These are phyloP conservation scores for Hetaerina americana DNA, from an alignment of 1,140 invertebrate genomes.

Conservation along the genomic window DNA sequence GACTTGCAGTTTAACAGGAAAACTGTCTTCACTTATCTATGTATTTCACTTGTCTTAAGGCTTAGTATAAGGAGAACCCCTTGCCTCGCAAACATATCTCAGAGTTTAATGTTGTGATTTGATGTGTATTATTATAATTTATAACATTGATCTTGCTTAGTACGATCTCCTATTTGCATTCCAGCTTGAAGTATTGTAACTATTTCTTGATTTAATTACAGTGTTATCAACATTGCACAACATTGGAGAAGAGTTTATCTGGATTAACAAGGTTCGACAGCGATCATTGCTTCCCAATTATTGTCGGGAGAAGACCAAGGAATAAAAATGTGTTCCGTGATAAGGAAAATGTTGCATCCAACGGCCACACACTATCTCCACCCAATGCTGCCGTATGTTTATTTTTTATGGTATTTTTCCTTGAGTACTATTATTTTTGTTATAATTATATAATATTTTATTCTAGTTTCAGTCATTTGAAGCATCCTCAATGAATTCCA, in stretches of 20 bases:
- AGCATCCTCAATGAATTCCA: neutral
- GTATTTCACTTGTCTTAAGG: too few relatives aligned
- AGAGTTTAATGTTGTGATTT: too few relatives aligned
- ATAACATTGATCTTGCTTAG: too few relatives aligned
- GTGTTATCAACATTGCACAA: neutral
- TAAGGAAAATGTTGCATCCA: neutral
- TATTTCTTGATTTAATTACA: neutral
- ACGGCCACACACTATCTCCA: neutral
- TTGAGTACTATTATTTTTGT: neutral
- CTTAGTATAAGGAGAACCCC: too few relatives aligned
- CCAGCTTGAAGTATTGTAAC: neutral
- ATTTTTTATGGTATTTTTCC: neutral
- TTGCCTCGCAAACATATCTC: too few relatives aligned
- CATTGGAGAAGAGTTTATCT: neutral
- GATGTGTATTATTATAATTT: too few relatives aligned
- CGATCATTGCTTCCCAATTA: neutral
- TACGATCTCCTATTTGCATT: neutral
- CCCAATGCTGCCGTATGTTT: neutral
- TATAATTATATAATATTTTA: neutral
- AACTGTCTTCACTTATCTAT: too few relatives aligned
- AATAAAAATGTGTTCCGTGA: neutral
- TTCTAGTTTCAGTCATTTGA: neutral
- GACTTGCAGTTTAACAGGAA: too few relatives aligned
- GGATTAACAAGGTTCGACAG: neutral
- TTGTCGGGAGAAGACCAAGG: neutral